Evolutionary conservation across 2,888 invertebrate species (phyloP), one percentile per base, ranked within the genome.

Genomic region (Ypsolopha scabrella): DNA sequence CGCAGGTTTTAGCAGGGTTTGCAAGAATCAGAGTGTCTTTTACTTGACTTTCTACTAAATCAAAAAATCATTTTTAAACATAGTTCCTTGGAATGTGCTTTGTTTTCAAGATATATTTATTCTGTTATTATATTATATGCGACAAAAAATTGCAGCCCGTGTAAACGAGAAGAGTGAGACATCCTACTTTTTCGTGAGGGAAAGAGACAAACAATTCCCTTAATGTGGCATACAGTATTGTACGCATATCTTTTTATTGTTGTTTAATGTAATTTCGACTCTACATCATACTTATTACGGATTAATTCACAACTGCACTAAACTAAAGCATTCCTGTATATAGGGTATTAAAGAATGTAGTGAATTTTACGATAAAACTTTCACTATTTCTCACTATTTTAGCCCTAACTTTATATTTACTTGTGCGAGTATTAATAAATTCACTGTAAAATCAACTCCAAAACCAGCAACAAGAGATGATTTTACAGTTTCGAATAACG

Each of bases 311-410:
- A 36, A 14, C 47, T 47, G 47, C 47, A 47, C 49, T 41, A 39
- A 41, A 47, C 37, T 47, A 34, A 63, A 66, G 64, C 74, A 75
- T 75, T 75, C 70, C 70, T 78, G 72, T 78, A 74, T 58, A 72
- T 68, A 71, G 63, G 34, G 37, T 60, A 64, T 59, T 58, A 64
- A 64, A 62, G 24, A 24, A 24, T 70, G 71, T 81, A 79, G 76
- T 62, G 57, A 67, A 68, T 72, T 76, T 78, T 79, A 75, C 72
- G 73, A 13, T 72, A 62, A 70, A 70, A 70, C 68, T 72, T 67
- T 78, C 79, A 80, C 74, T 70, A 39, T 48, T 60, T 80, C 76
- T 77, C 73, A 74, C 75, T 78, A 70, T 73, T 72, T 70, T 67
- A 70, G 68, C 63, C 67, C 69, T 71, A 61, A 64, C 65, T n/a